Evolutionary conservation across 2,888 invertebrate genomes (phyloP).

Genomic region (Coenonympha glycerion): DNA sequence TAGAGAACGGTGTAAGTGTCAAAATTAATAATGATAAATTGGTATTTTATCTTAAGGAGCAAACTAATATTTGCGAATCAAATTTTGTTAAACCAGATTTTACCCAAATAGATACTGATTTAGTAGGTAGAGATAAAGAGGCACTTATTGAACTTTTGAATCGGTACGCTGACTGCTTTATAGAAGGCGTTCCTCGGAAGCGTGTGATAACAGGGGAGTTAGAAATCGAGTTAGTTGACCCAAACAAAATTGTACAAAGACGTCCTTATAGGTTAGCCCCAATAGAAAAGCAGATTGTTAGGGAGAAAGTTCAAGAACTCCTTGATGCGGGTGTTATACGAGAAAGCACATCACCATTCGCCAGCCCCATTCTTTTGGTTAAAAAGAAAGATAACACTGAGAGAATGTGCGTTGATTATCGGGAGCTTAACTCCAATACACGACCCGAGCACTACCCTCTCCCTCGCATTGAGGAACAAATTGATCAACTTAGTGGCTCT

Average conservation of each 20-base stretch:
- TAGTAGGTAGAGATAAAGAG: neutral
- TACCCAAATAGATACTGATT: neutral
- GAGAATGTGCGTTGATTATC: slow-evolving; percentile 30
- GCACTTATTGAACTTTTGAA: neutral
- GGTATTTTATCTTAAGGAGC: neutral
- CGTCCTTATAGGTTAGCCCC: slow-evolving; percentile 28
- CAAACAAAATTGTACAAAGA: slow-evolving; percentile 2
- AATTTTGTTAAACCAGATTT: neutral
- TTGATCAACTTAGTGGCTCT: slow-evolving; percentile 10
- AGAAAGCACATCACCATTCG: slow-evolving; percentile 33
- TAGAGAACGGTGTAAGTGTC: slow-evolving; percentile 16
- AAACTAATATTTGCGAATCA: neutral
- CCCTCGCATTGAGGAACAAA: slow-evolving; percentile 12
- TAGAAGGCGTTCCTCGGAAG: slow-evolving; percentile 22
- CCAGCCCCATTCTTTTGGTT: slow-evolving; percentile 31
- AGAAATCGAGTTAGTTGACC: slow-evolving; percentile 18
- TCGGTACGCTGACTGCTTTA: slow-evolving; percentile 13
- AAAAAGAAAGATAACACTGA: slow-evolving; percentile 18
- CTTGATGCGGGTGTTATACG: slow-evolving; percentile 32
- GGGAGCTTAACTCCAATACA: slow-evolving; percentile 34
- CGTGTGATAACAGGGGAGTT: slow-evolving; percentile 25
- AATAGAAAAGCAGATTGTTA: slow-evolving; percentile 25
- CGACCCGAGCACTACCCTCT: slow-evolving; percentile 27
- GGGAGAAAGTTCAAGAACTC: slow-evolving; percentile 27
- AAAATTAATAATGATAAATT: slow-evolving; percentile 18